Percentiles rank a stretch among this genome's conserved stretches.
These are phyloP conservation scores for Emydoidea blandingii DNA, from an alignment of 2,797 vertebrate species.

Conservation along the genomic window DNA sequence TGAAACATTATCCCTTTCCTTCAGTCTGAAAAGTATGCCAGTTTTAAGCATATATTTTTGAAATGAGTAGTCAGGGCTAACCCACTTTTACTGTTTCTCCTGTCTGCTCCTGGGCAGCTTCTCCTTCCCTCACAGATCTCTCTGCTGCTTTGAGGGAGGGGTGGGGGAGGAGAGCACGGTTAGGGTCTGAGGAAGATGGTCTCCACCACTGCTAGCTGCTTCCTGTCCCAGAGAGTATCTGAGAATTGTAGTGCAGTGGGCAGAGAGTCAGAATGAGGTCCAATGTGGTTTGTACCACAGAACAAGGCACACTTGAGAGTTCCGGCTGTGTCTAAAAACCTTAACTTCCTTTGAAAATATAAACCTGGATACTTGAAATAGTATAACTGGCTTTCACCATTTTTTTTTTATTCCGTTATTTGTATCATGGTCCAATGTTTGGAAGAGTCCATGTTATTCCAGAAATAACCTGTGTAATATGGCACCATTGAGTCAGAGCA, in stretches of 20 bases:
- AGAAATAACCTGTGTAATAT: neutral
- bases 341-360: neutral
- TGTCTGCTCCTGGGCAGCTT: neutral
- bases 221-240: neutral
- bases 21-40: neutral
- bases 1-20: neutral
- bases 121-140: neutral
- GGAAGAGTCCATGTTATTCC: neutral
- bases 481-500: neutral
- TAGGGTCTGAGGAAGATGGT: neutral
- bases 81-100: neutral
- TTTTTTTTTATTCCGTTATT: neutral
- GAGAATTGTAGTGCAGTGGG: neutral
- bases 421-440: neutral
- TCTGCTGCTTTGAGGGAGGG: neutral
- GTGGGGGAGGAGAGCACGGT: neutral
- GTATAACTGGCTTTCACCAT: neutral
- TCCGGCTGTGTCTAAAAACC: neutral
- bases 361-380: neutral
- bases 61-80: neutral
- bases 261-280: neutral
- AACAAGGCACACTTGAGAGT: neutral
- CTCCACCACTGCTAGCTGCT: neutral
- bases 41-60: neutral
- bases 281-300: neutral